Percentiles rank a stretch among this genome's conserved stretches.
phyloP scores from a whole-genome alignment of 1,140 invertebrate genomes.

The Ostrea denselamellosa region DNA sequence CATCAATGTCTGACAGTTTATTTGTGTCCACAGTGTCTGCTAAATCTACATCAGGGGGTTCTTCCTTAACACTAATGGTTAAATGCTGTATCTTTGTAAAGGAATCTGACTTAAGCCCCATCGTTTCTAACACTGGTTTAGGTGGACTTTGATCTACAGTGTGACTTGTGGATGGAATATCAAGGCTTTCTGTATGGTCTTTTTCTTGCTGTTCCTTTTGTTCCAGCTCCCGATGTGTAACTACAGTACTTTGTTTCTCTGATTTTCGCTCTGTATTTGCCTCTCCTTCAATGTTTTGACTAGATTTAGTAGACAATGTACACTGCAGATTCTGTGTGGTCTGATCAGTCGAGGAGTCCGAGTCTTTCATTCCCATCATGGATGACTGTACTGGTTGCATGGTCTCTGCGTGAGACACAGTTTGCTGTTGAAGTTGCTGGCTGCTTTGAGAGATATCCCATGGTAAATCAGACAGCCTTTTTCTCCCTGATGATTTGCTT shows the following conservation, averaged over 20 bases:
- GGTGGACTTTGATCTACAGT: background rate
- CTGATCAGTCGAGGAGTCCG: background rate
- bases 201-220: background rate
- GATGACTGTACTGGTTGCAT: background rate
- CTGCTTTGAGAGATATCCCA: slow-evolving; percentile 16
- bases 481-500: background rate
- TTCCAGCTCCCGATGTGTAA: background rate
- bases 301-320: background rate
- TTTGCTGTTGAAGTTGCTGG: background rate
- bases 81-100: slow-evolving; percentile 15
- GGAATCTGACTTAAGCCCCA: background rate
- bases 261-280: background rate
- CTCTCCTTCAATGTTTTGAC: background rate
- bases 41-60: background rate
- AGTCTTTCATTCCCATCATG: background rate
- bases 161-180: background rate
- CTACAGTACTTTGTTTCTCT: background rate
- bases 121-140: background rate
- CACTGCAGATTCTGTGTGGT: background rate
- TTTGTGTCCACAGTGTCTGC: background rate
- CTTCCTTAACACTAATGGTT: slow-evolving; percentile 20
- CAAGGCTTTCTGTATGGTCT: background rate
- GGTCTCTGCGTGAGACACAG: background rate
- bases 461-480: slow-evolving; percentile 19
- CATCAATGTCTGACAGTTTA: background rate